Base-by-base conservation (phyloP, 2,113 vertebrate species). In the Neodontobutis hainanensis region DNA sequence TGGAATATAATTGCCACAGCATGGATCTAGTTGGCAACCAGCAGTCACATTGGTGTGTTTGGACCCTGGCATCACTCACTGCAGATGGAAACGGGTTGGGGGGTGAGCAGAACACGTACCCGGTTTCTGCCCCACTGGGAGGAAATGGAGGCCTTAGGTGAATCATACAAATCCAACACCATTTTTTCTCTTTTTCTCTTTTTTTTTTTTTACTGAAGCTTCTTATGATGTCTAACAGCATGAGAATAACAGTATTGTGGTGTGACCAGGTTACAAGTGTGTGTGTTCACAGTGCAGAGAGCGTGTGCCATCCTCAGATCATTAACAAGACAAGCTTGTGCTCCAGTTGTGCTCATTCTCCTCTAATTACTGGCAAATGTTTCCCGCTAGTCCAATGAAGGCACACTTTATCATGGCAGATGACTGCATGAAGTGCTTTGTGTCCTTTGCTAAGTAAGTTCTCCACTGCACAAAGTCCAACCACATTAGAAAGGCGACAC, bases 341-440 rank as follows among this genome's bases (percentile, higher is more conserved):
- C 61, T 78, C 67, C 68, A 81, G 55, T 83, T 71, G 75, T 65
- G 66, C 72, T 82, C 75, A 56, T 78, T 83, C 77, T 80, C 80
- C 38, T 60, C 68, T 88, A 88, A 88, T 91, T 85, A 85, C 74
- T 70, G 73, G 82, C 74, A 84, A 85, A 87, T 85, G 82, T 69
- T 70, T 77, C 86, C 82, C 69, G 63, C 73, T 79, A 57, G 78
- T 81, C 70, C 72, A 70, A 80, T 83, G 83, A 85, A 88, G 66
- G 60, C 35, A 27, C 43, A 66, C 67, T 87, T 75, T 74, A 80
- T 90, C 81, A 86, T 78, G 60, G 55, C 52, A 57, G 62, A 81
- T 77, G 77, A 80, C 75, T 78, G 46, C 71, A 69, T 72, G 19
- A 57, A 86, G 49, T 59, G 60, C 60, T 85, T 63, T 57, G 59